Evolutionary conservation across 2,113 vertebrate genomes (phyloP).

Genomic region (Urocynchramus pylzowi): DNA sequence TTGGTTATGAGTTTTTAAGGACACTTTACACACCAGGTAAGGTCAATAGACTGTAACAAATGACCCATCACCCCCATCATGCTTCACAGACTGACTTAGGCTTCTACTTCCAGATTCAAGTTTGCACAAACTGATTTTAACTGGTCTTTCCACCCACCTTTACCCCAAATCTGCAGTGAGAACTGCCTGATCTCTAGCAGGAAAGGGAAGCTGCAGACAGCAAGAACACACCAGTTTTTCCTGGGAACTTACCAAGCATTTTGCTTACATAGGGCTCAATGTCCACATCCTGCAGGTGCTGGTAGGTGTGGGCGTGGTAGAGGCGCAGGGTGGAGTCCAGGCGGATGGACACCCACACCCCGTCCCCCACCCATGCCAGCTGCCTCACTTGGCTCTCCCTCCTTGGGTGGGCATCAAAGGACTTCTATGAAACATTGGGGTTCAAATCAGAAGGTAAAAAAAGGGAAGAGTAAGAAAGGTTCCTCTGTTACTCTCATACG

Average conservation of each 20-base stretch:
- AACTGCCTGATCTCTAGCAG: neutral
- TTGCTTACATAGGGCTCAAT: constrained; percentile 94
- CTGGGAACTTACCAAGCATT: constrained; percentile 84
- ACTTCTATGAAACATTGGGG: constrained; percentile 74
- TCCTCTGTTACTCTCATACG: neutral
- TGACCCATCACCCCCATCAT: neutral
- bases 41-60: neutral
- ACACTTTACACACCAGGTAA: neutral
- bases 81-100: neutral
- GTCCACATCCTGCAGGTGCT: constrained; percentile 91
- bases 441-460: neutral
- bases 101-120: neutral
- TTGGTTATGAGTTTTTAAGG: neutral
- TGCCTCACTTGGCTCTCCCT: constrained; percentile 91
- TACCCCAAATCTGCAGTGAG: neutral
- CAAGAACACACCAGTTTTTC: neutral
- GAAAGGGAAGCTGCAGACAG: neutral
- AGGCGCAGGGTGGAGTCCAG: constrained; percentile 89
- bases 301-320: constrained; percentile 88
- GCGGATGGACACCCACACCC: constrained; percentile 91
- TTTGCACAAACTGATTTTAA: neutral
- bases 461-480: neutral
- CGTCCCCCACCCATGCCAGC: constrained; percentile 88
- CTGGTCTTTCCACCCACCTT: neutral
- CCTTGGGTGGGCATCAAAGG: constrained; percentile 89